Percentiles rank a stretch among this genome's conserved stretches.
Conservation (phyloP, 2,113 vertebrate species). For the Colius striatus region DNA sequence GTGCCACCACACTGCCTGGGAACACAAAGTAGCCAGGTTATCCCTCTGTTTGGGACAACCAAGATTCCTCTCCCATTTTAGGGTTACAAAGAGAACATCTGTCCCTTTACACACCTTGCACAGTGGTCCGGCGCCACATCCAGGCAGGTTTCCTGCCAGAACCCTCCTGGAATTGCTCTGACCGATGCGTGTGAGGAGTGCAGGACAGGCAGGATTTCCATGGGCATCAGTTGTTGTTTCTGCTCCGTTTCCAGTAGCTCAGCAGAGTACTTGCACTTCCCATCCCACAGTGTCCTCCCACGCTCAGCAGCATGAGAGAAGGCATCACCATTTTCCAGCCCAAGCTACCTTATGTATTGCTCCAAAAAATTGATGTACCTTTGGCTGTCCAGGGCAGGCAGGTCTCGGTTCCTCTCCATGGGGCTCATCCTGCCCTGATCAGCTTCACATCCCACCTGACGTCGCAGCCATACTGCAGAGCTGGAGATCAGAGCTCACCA, state of each 20-base stretch:
- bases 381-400: accelerated
- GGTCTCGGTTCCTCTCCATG: not conserved
- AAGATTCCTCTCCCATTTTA: not conserved
- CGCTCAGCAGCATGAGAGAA: too few relatives aligned
- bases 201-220: not conserved
- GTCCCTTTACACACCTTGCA: not conserved
- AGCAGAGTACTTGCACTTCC: not conserved
- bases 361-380: not conserved
- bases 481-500: accelerated
- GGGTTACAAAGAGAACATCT: not conserved
- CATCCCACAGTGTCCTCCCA: not conserved
- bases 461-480: accelerated
- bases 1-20: accelerated
- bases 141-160: not conserved
- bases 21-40: not conserved
- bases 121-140: accelerated
- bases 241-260: not conserved
- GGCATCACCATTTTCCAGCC: not conserved
- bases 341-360: accelerated
- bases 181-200: accelerated
- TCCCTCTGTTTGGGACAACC: not conserved
- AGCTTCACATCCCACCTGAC: accelerated
- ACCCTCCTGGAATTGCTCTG: not conserved
- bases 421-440: accelerated
- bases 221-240: not conserved